A percentile compares a stretch with the other conserved stretches of the same genome.
Evolutionary conservation across 2,888 invertebrate species (phyloP).

Genomic region (Cordylochernes scorpioides): DNA sequence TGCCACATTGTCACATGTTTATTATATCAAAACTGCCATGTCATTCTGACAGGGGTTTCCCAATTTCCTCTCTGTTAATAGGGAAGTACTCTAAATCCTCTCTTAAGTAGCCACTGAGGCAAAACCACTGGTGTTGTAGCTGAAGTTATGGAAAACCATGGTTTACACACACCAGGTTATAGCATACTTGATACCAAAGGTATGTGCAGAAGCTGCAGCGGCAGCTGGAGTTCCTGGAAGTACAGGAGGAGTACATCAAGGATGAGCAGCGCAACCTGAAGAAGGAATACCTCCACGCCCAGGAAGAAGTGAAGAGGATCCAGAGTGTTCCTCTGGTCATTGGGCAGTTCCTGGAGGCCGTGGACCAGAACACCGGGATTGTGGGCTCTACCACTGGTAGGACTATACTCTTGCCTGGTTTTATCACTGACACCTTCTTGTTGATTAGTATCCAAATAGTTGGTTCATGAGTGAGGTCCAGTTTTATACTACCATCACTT

Average conservation of each 20-base stretch:
- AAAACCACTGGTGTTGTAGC: no score
- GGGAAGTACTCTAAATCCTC: no score
- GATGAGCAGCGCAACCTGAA: slow-evolving; percentile 95
- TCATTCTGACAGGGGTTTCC: no score
- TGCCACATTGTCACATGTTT: no score
- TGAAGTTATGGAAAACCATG: no score
- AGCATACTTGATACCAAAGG: no score
- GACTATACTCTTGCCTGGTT: slow-evolving; percentile 1
- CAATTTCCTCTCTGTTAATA: no score
- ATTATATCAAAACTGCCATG: no score
- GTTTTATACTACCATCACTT: background rate
- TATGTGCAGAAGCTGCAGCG: slow-evolving; percentile 57
- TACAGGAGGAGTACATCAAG: slow-evolving; percentile 97
- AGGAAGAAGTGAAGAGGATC: slow-evolving; percentile 56
- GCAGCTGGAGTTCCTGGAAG: slow-evolving; percentile 84
- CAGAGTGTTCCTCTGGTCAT: slow-evolving; percentile 96
- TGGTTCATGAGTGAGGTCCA: background rate
- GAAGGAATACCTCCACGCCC: slow-evolving; percentile 94
- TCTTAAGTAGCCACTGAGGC: no score
- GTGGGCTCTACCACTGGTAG: slow-evolving; percentile 78
- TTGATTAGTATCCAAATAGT: no score
- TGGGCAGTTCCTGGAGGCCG: slow-evolving; percentile 95
- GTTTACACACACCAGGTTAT: no score
- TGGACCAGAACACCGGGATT: slow-evolving; percentile 96
- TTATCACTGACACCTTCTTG: slow-evolving; percentile 1